A percentile compares a stretch with the other conserved stretches of the same genome.
phyloP scores from a whole-genome alignment of 2,797 vertebrate genomes.

The Orientallactaga sibirica region DNA sequence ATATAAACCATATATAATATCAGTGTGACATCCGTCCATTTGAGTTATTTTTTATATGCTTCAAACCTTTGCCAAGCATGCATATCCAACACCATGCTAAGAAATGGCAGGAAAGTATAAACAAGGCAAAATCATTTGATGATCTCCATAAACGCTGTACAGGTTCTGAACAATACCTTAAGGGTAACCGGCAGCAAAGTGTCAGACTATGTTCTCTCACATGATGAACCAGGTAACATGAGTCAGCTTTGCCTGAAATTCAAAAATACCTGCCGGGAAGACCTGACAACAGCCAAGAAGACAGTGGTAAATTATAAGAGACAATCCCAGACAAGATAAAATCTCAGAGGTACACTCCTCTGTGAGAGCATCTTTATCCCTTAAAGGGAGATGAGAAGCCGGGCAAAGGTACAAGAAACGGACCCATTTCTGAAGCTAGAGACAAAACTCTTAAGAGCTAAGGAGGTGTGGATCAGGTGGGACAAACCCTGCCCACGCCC shows the following conservation, averaged over 20 bases:
- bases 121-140: slow-evolving; percentile 51
- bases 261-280: slow-evolving; percentile 27
- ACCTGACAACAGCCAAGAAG: slow-evolving; percentile 36
- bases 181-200: slow-evolving; percentile 36
- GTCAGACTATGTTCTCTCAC: slow-evolving; percentile 2
- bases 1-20: slow-evolving; percentile 32
- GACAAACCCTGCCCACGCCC: neutral
- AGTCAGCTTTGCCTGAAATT: neutral
- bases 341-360: neutral
- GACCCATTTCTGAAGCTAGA: neutral
- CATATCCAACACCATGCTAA: slow-evolving; percentile 14
- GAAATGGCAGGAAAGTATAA: neutral
- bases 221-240: slow-evolving; percentile 36
- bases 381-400: neutral
- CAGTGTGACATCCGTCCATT: neutral
- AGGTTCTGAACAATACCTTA: slow-evolving; percentile 23
- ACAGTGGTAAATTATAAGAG: neutral
- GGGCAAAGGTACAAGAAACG: neutral
- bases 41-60: neutral
- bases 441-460: neutral
- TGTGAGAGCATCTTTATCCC: neutral
- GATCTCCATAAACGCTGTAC: neutral
- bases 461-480: neutral
- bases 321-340: slow-evolving; percentile 4
- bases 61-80: slow-evolving; percentile 13